phyloP scores from a whole-genome alignment of 2,797 vertebrate genomes.

The Channallabes apus region DNA sequence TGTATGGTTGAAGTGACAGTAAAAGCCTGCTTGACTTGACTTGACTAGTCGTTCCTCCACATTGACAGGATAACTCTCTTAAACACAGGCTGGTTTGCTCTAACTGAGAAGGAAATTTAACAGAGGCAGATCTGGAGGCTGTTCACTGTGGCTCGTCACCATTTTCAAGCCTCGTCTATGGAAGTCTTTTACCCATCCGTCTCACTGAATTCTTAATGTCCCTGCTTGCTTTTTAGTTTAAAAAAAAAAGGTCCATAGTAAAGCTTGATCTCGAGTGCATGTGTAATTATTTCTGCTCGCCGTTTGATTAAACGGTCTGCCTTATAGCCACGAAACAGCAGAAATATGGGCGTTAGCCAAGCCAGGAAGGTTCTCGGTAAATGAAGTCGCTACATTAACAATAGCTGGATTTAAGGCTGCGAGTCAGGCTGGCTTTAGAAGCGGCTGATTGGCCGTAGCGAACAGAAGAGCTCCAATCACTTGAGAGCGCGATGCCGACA shows the following conservation, averaged over 20 bases:
- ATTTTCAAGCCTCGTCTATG: not conserved
- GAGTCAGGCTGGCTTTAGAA: slow-evolving; percentile 26
- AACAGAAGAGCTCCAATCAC: slow-evolving; percentile 55
- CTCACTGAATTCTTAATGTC: slow-evolving; percentile 42
- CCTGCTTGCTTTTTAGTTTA: slow-evolving; percentile 19
- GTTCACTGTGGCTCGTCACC: not conserved
- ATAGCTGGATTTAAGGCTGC: slow-evolving; percentile 19
- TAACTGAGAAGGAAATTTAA: not conserved
- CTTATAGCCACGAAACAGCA: slow-evolving; percentile 5
- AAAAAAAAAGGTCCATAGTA: slow-evolving; percentile 7
- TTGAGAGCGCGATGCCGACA: slow-evolving; percentile 31
- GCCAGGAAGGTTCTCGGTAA: slow-evolving; percentile 20
- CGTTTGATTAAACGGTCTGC: slow-evolving; percentile 23
- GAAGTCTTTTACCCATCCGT: slow-evolving; percentile 13
- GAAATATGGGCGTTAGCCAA: not conserved
- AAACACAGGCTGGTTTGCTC: not conserved
- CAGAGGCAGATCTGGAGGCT: not conserved
- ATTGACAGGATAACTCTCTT: not conserved
- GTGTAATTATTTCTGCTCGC: slow-evolving; percentile 24
- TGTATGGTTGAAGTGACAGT: too few relatives aligned
- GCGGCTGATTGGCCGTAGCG: slow-evolving; percentile 47
- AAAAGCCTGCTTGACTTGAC: too few relatives aligned
- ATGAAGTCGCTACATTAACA: slow-evolving; percentile 50
- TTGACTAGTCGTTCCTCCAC: too few relatives aligned
- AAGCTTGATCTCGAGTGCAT: slow-evolving; percentile 21